Evolutionary conservation across 2,797 vertebrate genomes (phyloP), one percentile per base, ranked within the genome.

Genomic region (Lemur catta): DNA sequence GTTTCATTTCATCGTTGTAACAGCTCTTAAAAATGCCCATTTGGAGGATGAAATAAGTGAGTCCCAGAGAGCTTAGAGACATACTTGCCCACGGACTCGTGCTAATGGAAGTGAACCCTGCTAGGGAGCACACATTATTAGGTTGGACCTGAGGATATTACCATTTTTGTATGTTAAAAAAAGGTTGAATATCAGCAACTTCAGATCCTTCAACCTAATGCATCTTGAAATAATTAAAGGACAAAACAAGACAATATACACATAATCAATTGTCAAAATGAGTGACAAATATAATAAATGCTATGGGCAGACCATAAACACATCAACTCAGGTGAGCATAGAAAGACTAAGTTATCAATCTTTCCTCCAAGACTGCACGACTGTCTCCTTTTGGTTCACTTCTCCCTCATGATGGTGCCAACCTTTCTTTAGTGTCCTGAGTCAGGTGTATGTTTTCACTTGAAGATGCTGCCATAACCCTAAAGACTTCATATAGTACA

Each of bases 271-370:
- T 84, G 30, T 89, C 71, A 92, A 84, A 95, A 95, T 94, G 65
- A 95, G 74, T 80, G 89, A 86, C 50, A 89, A 91, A 86, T 80
- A 74, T 61, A 87, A 84, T 71, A 84, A 93, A 80, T 80, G 46
- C 30, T 76, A 87, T 67, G 76, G n/a, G 65, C n/a, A 71, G 22
- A 65, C 61, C 84, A 79, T 74, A 88, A 75, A 78, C 72, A 33
- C 7, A 61, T 82, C 69, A 43, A 38, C 10, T 95, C 17, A 63
- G 6, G 7, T 48, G 28, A 81, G 14, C 6, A 5, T 20, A 74
- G 18, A 33, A 35, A 76, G 24, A 52, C 50, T 57, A 26, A 74
- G 46, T n/a, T 69, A 72, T 76, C 33, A 79, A 14, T 82, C 18
- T 71, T 55, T 75, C 18, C 26, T 96, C 5, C 33, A 41, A 14